These are phyloP conservation scores for Nephrotoma guestfalica DNA, from an alignment of 2,888 invertebrate species.

Conservation along the genomic window DNA sequence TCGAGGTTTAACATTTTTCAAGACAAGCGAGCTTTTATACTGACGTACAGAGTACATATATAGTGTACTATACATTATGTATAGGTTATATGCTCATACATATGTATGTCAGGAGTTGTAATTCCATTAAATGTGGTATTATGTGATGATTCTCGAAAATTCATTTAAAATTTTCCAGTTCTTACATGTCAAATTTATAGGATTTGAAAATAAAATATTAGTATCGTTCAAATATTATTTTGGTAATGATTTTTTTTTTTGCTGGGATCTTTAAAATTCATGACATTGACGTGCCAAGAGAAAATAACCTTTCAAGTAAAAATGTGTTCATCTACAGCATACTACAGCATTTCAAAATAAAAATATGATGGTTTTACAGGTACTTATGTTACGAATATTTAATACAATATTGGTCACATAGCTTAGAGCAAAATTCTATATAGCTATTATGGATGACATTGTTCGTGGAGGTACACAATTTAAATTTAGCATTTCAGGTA, in stretches of 20 bases:
- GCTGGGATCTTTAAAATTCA: neutral
- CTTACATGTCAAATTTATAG: neutral
- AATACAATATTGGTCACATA: neutral
- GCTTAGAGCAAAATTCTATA: neutral
- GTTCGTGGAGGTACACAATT: too few species aligned
- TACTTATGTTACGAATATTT: neutral
- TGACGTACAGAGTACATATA: too few species aligned
- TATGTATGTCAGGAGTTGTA: too few species aligned
- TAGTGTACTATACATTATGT: neutral
- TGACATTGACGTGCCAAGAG: neutral
- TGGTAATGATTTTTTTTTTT: neutral
- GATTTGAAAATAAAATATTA: neutral
- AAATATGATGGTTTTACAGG: neutral
- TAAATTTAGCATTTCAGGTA: too few species aligned
- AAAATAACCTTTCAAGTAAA: neutral
- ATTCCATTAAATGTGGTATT: neutral
- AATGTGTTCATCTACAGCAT: neutral
- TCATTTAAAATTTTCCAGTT: too few species aligned
- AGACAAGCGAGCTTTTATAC: neutral
- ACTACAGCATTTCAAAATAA: neutral
- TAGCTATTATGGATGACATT: too few species aligned
- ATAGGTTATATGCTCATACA: neutral
- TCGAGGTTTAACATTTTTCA: neutral
- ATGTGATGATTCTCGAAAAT: neutral
- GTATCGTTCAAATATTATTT: neutral